Evolutionary conservation across 2,888 invertebrate genomes (phyloP).

Genomic region (Leptopilina myrica): DNA sequence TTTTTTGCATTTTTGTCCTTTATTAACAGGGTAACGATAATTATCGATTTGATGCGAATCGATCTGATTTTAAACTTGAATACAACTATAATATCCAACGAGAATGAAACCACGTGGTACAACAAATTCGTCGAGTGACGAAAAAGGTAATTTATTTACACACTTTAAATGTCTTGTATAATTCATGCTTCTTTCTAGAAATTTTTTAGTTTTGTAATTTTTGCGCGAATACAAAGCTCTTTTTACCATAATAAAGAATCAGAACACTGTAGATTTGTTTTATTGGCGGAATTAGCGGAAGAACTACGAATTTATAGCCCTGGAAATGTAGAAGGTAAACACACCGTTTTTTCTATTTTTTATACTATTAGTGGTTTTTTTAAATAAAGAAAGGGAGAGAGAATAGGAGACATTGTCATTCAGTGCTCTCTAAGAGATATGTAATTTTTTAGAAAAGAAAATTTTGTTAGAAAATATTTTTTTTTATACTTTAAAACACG

Average conservation of each 20-base stretch:
- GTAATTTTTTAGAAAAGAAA: neutral
- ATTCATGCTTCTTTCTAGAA: conserved; percentile 12
- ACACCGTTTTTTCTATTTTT: neutral
- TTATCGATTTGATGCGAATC: conserved; percentile 6
- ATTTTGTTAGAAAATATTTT: neutral
- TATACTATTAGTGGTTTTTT: neutral
- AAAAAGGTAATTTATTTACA: conserved; percentile 30
- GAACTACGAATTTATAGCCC: conserved; percentile 27
- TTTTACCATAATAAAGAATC: neutral
- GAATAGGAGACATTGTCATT: conserved; percentile 17
- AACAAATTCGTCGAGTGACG: conserved; percentile 40
- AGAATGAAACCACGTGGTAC: conserved; percentile 31
- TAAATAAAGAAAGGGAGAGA: conserved; percentile 25
- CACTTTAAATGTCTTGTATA: conserved; percentile 12
- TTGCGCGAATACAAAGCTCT: conserved; percentile 33
- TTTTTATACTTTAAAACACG: neutral
- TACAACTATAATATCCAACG: conserved; percentile 32
- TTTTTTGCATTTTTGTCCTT: neutral
- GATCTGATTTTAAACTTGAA: conserved; percentile 34
- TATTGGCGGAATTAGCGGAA: conserved; percentile 33
- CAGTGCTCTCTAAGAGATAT: conserved; percentile 5
- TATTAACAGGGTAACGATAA: conserved; percentile 2
- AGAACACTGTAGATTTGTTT: conserved; percentile 36
- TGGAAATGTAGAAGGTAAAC: neutral
- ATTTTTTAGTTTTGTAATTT: neutral